Evolutionary conservation across 2,797 vertebrate species (phyloP).

Genomic region (Leptoclinus maculatus): DNA sequence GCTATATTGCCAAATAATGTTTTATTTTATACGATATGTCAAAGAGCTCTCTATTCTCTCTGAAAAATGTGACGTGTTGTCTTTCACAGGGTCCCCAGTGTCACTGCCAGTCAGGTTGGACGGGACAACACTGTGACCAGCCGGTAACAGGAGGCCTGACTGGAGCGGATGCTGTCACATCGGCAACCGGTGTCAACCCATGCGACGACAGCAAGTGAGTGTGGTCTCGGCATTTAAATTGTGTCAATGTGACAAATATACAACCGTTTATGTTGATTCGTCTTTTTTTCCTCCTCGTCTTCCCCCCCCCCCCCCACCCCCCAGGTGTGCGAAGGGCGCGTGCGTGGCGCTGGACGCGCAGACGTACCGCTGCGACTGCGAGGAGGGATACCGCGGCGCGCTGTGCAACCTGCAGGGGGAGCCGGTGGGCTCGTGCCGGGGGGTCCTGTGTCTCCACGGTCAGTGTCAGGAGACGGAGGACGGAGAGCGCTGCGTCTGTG

Average conservation of each 20-base stretch:
- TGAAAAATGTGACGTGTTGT: no score
- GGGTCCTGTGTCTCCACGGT: conserved; percentile 86
- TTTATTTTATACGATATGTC: no score
- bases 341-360: conserved; percentile 89
- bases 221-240: neutral
- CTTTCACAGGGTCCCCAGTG: conserved; percentile 85
- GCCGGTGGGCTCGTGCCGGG: conserved; percentile 52
- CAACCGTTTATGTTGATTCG: neutral
- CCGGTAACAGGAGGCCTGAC: conserved; percentile 56
- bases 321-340: conserved; percentile 90
- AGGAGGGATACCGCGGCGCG: conserved; percentile 87
- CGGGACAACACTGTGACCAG: conserved; percentile 91
- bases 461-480: conserved; percentile 85
- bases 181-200: conserved; percentile 72
- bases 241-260: neutral
- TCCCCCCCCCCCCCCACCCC: accelerated
- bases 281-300: neutral
- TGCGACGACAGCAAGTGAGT: conserved; percentile 94
- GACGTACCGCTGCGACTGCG: conserved; percentile 94
- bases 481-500: conserved; percentile 89
- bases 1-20: no score
- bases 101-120: conserved; percentile 93
- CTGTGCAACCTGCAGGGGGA: conserved; percentile 90
- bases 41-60: no score
- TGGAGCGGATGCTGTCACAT: conserved; percentile 56